Evolutionary conservation across 1,140 invertebrate genomes (phyloP).

Genomic region (Zelostemma sp.): DNA sequence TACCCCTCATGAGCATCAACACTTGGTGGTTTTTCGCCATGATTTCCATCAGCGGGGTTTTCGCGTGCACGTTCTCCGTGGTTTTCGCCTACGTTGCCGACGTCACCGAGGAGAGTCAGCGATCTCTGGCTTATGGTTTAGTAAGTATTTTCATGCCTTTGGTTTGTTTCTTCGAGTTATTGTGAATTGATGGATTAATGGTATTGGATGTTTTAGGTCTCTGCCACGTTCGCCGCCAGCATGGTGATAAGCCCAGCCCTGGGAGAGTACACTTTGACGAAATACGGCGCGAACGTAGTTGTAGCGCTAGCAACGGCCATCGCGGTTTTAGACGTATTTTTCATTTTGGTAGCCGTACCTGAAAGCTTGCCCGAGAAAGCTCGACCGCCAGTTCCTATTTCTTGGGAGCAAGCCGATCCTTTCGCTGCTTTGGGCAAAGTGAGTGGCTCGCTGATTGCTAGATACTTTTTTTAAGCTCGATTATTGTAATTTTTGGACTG

Average conservation of each 20-base stretch:
- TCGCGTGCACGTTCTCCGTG: constrained; percentile 98
- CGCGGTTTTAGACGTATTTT: constrained; percentile 96
- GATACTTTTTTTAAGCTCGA: no score
- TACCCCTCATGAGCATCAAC: constrained; percentile 98
- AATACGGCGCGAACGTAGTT: constrained; percentile 93
- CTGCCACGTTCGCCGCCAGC: constrained; percentile 98
- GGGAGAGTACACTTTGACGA: constrained; percentile 91
- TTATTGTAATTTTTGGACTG: constrained; percentile 9
- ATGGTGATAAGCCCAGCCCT: constrained; percentile 97
- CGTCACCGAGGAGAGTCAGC: constrained; percentile 97
- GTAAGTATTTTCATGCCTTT: no score
- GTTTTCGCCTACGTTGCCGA: constrained; percentile 99
- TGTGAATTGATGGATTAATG: no score
- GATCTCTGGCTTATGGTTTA: constrained; percentile 96
- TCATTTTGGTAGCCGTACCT: constrained; percentile 97
- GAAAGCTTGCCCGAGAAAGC: constrained; percentile 97
- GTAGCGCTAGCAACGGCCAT: constrained; percentile 97
- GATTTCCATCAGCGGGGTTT: constrained; percentile 98
- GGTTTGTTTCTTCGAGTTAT: no score
- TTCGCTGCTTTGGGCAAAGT: constrained; percentile 81
- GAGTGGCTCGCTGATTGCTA: no score
- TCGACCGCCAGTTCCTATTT: constrained; percentile 84
- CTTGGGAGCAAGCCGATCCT: constrained; percentile 98
- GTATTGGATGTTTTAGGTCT: constrained; percentile 75
- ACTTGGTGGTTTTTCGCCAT: constrained; percentile 99